Percentiles rank a stretch among this genome's conserved stretches.
Conservation (phyloP, 2,113 vertebrate species). For the Uria lomvia region DNA sequence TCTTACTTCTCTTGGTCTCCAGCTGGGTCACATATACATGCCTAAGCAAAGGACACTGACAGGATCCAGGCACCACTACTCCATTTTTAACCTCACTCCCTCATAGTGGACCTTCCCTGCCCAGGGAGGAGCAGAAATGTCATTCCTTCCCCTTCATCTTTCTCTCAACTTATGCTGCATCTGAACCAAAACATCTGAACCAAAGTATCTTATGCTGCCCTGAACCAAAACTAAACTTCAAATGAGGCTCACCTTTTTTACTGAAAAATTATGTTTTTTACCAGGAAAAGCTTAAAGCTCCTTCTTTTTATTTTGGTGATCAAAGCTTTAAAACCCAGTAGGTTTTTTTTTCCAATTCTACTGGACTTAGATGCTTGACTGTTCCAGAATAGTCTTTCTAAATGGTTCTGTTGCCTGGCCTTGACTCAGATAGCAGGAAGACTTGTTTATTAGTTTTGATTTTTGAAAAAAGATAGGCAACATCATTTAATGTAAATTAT, state of each 20-base stretch:
- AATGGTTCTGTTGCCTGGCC: background rate
- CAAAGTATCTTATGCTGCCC: background rate
- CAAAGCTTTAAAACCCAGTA: background rate
- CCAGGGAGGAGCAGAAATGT: background rate
- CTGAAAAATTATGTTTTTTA: background rate
- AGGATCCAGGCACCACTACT: background rate
- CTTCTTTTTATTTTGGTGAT: background rate
- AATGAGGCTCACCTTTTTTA: background rate
- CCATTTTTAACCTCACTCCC: background rate
- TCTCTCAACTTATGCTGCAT: background rate
- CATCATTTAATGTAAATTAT: background rate
- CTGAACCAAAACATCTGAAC: too few species aligned
- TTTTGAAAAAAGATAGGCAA: background rate
- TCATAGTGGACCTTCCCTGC: background rate
- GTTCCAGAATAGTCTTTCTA: background rate
- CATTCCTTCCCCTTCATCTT: background rate
- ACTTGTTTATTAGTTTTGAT: background rate
- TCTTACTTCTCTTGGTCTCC: background rate
- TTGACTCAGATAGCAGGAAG: background rate
- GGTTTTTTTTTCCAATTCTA: background rate
- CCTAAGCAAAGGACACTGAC: background rate
- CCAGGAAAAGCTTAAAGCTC: background rate
- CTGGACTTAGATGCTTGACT: background rate
- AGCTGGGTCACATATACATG: background rate
- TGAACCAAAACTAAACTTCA: background rate